A percentile compares a stretch with the other conserved stretches of the same genome.
phyloP scores from a whole-genome alignment of 2,888 invertebrate genomes.

The Athetis lepigone region DNA sequence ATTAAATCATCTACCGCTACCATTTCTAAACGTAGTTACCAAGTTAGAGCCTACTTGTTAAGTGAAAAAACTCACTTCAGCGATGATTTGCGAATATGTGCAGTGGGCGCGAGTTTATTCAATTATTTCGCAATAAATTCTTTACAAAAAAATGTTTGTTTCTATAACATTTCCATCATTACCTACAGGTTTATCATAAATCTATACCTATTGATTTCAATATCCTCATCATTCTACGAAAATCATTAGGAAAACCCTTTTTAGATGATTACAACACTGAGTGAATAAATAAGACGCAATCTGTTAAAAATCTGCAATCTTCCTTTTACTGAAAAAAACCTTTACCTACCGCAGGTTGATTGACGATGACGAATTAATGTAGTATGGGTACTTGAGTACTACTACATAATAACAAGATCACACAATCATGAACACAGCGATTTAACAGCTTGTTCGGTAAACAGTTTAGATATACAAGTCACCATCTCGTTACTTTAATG shows the following conservation, averaged over 20 bases:
- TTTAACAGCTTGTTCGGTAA: too few species aligned
- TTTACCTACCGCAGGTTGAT: neutral
- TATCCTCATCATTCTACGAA: neutral
- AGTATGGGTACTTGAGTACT: neutral
- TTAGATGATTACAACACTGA: neutral
- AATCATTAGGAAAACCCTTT: neutral
- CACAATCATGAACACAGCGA: too few species aligned
- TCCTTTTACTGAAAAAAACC: neutral
- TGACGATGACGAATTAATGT: too few species aligned
- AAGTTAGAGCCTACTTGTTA: neutral
- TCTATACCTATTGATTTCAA: neutral
- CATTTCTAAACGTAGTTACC: slow-evolving; percentile 16
- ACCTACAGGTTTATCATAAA: neutral
- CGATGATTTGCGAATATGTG: slow-evolving; percentile 4
- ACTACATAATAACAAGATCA: neutral
- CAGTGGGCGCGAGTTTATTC: neutral
- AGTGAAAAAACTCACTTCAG: slow-evolving; percentile 15
- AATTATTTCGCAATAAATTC: too few species aligned
- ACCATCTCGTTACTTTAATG: neutral
- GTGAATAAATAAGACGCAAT: neutral
- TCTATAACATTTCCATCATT: too few species aligned
- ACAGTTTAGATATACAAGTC: too few species aligned
- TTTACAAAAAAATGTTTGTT: neutral
- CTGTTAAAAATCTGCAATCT: neutral
- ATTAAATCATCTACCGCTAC: slow-evolving; percentile 10